Evolutionary conservation across 2,113 vertebrate species (phyloP), one percentile per base, ranked within the genome.

Genomic region (Xiphophorus hellerii): DNA sequence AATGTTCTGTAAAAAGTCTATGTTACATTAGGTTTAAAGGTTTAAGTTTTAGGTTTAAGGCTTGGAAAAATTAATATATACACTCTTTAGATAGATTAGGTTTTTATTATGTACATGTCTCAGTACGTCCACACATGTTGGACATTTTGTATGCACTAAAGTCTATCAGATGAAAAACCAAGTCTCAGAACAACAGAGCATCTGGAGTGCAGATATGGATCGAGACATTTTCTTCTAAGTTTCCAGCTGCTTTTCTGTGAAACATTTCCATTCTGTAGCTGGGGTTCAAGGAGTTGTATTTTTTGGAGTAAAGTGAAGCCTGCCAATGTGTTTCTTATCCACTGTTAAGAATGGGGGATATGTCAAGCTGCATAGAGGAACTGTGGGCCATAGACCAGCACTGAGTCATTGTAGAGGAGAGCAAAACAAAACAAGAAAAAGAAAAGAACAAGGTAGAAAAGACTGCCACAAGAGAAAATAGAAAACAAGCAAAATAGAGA

Each of bases 281-380:
- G 83, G 33, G 63, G 74, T 87, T 86, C 69, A 77, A 72, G 87
- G 76, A 68, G 85, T 85, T 86, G 88, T 86, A 88, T 86, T 90
- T 85, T 58, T 73, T 81, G 62, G 69, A 74, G 83, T 74, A 73
- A 80, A 81, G 73, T 76, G 84, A 87, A 87, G 80, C 82, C 89
- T 84, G 83, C 84, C 88, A 92, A 92, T 94, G 90, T 94, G 92
- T 92, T 94, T 94, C 85, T 86, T 91, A 92, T 94, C 89, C 87
- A 80, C 84, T 78, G 69, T 80, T 81, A 80, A 89, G 87, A 85
- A 85, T 83, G 75, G 84, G 88, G 85, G 91, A 88, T 92, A 84
- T 71, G 74, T 83, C 88, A 64, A 81, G 69, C 80, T 76, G 83
- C 66, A 62, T 75, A 79, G 81, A 91, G 78, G 58, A 73, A 91